Conservation (phyloP, 2,797 vertebrate genomes). For the Staurois parvus region DNA sequence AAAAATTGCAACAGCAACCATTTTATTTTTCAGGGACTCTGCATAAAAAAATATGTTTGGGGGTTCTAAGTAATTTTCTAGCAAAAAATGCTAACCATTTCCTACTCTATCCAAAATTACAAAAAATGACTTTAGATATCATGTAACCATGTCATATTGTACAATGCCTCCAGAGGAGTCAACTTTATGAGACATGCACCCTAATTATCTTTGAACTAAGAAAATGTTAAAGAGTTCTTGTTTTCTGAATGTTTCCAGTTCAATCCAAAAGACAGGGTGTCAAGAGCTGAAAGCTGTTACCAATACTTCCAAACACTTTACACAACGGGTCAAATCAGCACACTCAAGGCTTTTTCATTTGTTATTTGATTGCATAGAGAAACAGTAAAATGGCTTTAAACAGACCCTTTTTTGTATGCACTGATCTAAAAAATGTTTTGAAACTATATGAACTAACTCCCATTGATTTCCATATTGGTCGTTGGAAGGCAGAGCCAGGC, state of each 20-base stretch:
- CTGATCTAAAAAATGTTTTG: slow-evolving; percentile 46
- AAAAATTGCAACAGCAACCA: too few relatives aligned
- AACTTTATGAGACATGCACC: not conserved
- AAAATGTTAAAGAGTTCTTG: slow-evolving; percentile 17
- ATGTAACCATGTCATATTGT: too few relatives aligned
- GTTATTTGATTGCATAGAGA: slow-evolving; percentile 57
- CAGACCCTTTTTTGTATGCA: slow-evolving; percentile 44
- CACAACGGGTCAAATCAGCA: slow-evolving; percentile 53
- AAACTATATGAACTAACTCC: slow-evolving; percentile 64
- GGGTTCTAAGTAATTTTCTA: too few relatives aligned
- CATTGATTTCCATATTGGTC: slow-evolving; percentile 63
- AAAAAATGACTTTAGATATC: too few relatives aligned
- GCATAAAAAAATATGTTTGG: too few relatives aligned
- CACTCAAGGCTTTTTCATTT: slow-evolving; percentile 56
- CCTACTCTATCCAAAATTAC: too few relatives aligned
- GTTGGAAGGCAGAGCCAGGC: slow-evolving; percentile 62
- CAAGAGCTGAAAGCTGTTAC: slow-evolving; percentile 74
- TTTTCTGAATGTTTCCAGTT: slow-evolving; percentile 32
- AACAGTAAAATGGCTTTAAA: slow-evolving; percentile 48
- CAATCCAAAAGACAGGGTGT: slow-evolving; percentile 75
- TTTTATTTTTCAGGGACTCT: too few relatives aligned
- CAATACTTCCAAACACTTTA: slow-evolving; percentile 65
- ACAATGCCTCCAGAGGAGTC: too few relatives aligned
- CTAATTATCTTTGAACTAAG: slow-evolving; percentile 1
- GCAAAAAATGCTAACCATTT: too few relatives aligned